Evolutionary conservation across 1,140 invertebrate species (phyloP), one percentile per base, ranked within the genome.

Genomic region (Caenorhabditis remanei): DNA sequence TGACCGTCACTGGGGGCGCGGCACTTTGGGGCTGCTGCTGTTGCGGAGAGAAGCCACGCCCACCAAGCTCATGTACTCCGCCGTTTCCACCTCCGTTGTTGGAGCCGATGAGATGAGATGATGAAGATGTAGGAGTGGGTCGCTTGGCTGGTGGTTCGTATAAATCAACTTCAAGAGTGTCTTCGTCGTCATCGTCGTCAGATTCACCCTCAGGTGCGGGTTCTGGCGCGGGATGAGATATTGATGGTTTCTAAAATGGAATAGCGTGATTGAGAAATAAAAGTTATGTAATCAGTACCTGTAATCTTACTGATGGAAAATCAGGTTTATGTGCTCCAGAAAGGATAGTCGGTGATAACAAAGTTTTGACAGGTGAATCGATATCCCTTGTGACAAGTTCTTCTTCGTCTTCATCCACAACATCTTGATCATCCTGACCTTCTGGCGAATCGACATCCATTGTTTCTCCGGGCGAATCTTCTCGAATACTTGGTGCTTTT

Each of bases 321-420:
- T 79, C 71, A 2, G 71, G 71, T 79, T 79, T 79, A 7, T 9
- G 16, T 14, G 13, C 65, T 9, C 65, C 65, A 6, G 46, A 50
- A 24, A 79, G 24, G 53, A 79, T 79, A 13, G 50, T 79, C 7
- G 71, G 71, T 6, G 71, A 79, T 6, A 79, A 14, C 13, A 79
- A 50, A 9, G 71, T 79, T 41, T 50, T 79, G 8, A 79, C 46
- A 11, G 71, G 46, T 11, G 71, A 79, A 24, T 79, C 46, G 11
- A 50, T 43, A 53, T 79, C 71, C 11, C 43, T 43, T 8, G 8
- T 8, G 21, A 53, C 46, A 11, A 19, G 21, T n/a, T 71, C 67
- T 24, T 79, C 71, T 79, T 79, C 71, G n/a, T 79, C 71, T 50
- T 79, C 71, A 79, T 79, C 71, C 13, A 53, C 50, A 32, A 79